A percentile compares a stretch with the other conserved stretches of the same genome.
Evolutionary conservation across 2,113 vertebrate species (phyloP).

Genomic region (Oplegnathus fasciatus): DNA sequence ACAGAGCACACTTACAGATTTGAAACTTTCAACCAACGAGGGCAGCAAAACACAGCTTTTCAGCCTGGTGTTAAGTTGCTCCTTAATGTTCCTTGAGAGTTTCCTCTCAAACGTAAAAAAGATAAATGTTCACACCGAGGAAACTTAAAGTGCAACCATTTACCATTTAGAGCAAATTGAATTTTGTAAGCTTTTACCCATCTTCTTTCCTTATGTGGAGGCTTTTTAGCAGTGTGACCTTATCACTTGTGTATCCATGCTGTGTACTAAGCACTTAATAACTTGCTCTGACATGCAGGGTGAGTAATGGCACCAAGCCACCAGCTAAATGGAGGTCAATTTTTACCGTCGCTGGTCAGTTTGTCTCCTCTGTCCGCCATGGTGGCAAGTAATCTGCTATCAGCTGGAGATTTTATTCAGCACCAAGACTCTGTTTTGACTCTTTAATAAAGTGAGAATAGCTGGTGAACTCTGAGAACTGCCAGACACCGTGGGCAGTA

Average conservation of each 20-base stretch:
- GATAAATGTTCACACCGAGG: neutral
- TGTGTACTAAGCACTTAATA: slow-evolving; percentile 27
- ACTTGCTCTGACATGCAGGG: slow-evolving; percentile 32
- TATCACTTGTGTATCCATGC: neutral
- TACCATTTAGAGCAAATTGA: neutral
- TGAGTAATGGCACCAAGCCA: slow-evolving; percentile 34
- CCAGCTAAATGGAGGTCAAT: slow-evolving; percentile 25
- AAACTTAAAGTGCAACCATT: neutral
- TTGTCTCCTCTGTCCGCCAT: slow-evolving; percentile 2
- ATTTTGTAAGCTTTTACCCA: neutral
- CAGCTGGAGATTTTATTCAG: slow-evolving; percentile 12
- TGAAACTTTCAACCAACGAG: too few relatives aligned
- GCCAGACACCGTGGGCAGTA: neutral
- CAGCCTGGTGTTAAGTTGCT: too few relatives aligned
- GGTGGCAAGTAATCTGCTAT: slow-evolving; percentile 1
- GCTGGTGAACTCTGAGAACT: neutral
- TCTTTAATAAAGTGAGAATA: slow-evolving; percentile 16
- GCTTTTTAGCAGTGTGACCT: neutral
- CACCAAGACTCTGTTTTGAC: slow-evolving; percentile 12
- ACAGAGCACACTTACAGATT: neutral
- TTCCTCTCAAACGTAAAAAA: neutral
- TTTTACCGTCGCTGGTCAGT: slow-evolving; percentile 31
- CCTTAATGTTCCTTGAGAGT: neutral
- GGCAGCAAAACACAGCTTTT: too few relatives aligned
- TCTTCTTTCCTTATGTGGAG: neutral